These are phyloP conservation scores for Thelaira solivaga DNA, from an alignment of 2,888 invertebrate genomes.

Conservation along the genomic window DNA sequence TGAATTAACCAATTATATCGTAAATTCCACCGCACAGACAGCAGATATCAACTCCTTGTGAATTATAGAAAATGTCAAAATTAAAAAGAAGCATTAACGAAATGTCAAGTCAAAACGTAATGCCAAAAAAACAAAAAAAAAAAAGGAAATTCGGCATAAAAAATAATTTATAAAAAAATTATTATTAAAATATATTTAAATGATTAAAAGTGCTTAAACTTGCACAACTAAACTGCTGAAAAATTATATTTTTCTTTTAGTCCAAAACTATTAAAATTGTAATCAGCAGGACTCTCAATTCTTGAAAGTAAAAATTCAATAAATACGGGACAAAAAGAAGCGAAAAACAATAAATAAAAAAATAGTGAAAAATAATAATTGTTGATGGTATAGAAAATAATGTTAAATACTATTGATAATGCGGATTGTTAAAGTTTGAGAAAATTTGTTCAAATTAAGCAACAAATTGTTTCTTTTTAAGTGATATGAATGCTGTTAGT, in stretches of 20 bases:
- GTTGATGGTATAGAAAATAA: slow-evolving; percentile 12
- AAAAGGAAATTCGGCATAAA: too few species aligned
- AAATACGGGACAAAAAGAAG: slow-evolving; percentile 8
- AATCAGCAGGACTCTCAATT: neutral
- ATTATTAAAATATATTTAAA: too few species aligned
- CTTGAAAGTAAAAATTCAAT: slow-evolving; percentile 33
- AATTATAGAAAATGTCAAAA: neutral
- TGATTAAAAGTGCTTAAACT: too few species aligned
- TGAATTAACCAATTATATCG: too few species aligned
- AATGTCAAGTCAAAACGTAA: slow-evolving; percentile 66
- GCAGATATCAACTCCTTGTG: neutral
- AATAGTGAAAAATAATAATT: slow-evolving; percentile 15
- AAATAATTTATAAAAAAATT: too few species aligned
- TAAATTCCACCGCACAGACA: too few species aligned
- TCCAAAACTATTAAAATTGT: neutral
- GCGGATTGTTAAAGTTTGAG: slow-evolving; percentile 8
- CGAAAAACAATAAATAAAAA: slow-evolving; percentile 14
- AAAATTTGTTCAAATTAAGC: neutral
- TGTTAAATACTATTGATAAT: neutral
- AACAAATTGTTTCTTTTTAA: slow-evolving; percentile 70
- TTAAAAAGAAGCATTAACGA: slow-evolving; percentile 34
- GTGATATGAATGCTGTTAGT: slow-evolving; percentile 73
- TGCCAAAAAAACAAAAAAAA: slow-evolving; percentile 64
- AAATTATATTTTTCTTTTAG: neutral
- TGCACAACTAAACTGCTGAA: too few species aligned